A percentile compares a stretch with the other conserved stretches of the same genome.
Evolutionary conservation across 2,888 invertebrate species (phyloP).

Genomic region (Hydroisotoma schaefferi): DNA sequence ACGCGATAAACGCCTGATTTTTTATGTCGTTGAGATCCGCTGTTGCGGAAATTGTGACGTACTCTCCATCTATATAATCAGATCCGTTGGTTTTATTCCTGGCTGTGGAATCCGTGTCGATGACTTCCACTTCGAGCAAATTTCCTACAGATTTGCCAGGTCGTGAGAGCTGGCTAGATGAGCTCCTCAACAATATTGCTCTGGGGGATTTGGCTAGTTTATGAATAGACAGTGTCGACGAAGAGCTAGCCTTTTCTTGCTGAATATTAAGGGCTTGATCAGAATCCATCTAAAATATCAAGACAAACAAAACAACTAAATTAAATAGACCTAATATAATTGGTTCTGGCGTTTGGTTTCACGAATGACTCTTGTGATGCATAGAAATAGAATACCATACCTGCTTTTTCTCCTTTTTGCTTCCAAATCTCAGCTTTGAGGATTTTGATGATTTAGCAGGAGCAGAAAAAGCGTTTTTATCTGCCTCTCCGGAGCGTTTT

Average conservation of each 20-base stretch:
- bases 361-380: neutral
- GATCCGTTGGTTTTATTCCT: neutral
- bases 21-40: conserved; percentile 30
- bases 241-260: neutral
- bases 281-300: no score
- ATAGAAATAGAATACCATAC: no score
- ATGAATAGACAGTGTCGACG: conserved; percentile 36
- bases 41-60: conserved; percentile 27
- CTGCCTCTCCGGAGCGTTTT: conserved; percentile 14
- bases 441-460: conserved; percentile 18
- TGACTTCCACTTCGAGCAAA: conserved; percentile 4
- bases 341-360: no score
- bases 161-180: conserved; percentile 20
- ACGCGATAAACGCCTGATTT: conserved; percentile 41
- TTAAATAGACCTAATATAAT: no score
- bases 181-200: conserved; percentile 14
- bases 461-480: conserved; percentile 17
- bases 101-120: neutral
- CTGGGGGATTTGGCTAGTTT: conserved; percentile 34
- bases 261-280: no score
- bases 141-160: conserved; percentile 10
- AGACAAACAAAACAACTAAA: no score
- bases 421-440: conserved; percentile 31
- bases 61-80: no score
- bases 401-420: conserved; percentile 35